Evolutionary conservation across 2,797 vertebrate species (phyloP).

Genomic region (Vipera latastei): DNA sequence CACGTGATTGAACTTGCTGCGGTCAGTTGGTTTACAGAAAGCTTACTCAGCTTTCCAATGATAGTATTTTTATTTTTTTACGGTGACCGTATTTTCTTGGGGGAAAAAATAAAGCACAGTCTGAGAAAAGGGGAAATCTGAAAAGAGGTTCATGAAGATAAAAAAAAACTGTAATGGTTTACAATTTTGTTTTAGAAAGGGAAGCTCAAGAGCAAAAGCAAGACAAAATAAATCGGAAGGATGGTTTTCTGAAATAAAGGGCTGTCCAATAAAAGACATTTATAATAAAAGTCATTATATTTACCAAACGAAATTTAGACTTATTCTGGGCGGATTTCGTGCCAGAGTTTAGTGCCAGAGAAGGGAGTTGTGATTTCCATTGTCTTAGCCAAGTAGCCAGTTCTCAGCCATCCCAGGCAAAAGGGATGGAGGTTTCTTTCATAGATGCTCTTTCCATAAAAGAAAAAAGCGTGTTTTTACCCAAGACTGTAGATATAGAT

Average conservation of each 20-base stretch:
- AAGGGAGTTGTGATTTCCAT: not conserved
- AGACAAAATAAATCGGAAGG: not conserved
- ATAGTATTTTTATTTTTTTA: not conserved
- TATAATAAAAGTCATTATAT: not conserved
- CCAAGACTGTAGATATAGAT: not conserved
- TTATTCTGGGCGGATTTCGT: not conserved
- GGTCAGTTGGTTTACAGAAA: not conserved
- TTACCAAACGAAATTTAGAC: not conserved
- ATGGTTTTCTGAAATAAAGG: not conserved
- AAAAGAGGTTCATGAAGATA: not conserved
- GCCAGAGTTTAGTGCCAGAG: not conserved
- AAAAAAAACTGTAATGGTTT: not conserved
- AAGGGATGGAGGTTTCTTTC: not conserved
- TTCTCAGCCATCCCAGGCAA: not conserved
- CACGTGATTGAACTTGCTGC: not conserved
- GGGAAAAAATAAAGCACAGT: not conserved
- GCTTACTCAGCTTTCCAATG: not conserved
- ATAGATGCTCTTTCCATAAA: not conserved
- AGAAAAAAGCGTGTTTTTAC: not conserved
- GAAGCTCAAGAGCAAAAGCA: not conserved
- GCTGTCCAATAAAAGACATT: not conserved
- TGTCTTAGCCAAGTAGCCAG: not conserved
- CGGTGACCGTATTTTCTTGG: not conserved
- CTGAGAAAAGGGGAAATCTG: not conserved
- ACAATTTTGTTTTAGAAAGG: not conserved